phyloP scores from a whole-genome alignment of 2,797 vertebrate genomes.

The Spondyliosoma cantharus region DNA sequence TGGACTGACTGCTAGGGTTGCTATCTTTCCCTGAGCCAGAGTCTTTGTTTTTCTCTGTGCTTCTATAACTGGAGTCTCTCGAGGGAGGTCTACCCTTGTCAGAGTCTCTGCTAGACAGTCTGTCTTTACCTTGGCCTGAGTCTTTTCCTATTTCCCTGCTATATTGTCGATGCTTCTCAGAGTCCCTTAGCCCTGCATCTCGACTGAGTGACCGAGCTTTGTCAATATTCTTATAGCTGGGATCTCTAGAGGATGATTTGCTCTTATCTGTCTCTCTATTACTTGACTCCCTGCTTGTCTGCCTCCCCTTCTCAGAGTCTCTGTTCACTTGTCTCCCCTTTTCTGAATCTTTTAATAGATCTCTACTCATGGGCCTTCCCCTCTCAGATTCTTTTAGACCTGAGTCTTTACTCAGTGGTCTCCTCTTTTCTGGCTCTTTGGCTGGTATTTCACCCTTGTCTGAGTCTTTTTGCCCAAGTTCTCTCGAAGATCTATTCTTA shows the following conservation, averaged over 20 bases:
- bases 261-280: slow-evolving; percentile 74
- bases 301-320: slow-evolving; percentile 74
- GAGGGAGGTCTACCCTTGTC: slow-evolving; percentile 72
- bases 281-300: slow-evolving; percentile 67
- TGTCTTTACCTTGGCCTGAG: slow-evolving; percentile 74
- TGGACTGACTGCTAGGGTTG: slow-evolving; percentile 70
- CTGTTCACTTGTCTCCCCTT: slow-evolving; percentile 72
- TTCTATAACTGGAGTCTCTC: slow-evolving; percentile 78
- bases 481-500: slow-evolving; percentile 70
- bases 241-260: slow-evolving; percentile 72
- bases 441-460: slow-evolving; percentile 65
- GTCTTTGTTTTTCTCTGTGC: slow-evolving; percentile 79
- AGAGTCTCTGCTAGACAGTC: slow-evolving; percentile 75
- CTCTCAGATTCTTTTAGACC: slow-evolving; percentile 73
- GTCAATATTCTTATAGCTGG: slow-evolving; percentile 71
- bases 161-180: slow-evolving; percentile 71
- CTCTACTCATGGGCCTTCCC: slow-evolving; percentile 65
- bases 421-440: slow-evolving; percentile 79
- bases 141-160: slow-evolving; percentile 77
- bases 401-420: slow-evolving; percentile 64
- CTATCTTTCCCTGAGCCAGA: slow-evolving; percentile 76
- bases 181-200: slow-evolving; percentile 71
- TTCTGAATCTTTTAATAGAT: slow-evolving; percentile 72
- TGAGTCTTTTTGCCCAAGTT: slow-evolving; percentile 69
- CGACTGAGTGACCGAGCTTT: slow-evolving; percentile 65